phyloP scores from a whole-genome alignment of 2,113 vertebrate species.

The Melanerpes aurifrons region DNA sequence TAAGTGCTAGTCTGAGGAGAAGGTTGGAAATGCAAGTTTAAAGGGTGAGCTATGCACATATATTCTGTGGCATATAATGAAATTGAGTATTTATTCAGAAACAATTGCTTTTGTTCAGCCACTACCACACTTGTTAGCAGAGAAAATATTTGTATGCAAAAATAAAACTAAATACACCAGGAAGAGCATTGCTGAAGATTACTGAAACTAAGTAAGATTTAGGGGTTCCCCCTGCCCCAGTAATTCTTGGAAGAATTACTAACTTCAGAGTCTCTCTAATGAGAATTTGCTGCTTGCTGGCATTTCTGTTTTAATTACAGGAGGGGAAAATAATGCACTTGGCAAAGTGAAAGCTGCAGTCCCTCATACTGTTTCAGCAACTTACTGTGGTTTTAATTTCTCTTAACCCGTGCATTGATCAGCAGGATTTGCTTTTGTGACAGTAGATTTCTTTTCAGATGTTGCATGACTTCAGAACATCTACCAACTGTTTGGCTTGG shows the following conservation, averaged over 20 bases:
- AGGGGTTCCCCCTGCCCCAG: background rate
- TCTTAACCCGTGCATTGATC: background rate
- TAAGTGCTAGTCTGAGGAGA: background rate
- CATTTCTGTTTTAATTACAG: slow-evolving; percentile 78
- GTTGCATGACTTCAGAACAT: background rate
- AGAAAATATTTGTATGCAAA: background rate
- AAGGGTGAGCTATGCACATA: background rate
- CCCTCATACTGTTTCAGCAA: slow-evolving; percentile 55
- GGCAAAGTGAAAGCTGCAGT: slow-evolving; percentile 75
- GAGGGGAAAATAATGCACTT: slow-evolving; percentile 68
- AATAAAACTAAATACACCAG: background rate
- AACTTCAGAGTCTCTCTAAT: slow-evolving; percentile 54
- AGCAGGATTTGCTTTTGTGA: background rate
- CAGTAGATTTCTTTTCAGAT: background rate
- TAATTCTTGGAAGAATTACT: slow-evolving; percentile 53
- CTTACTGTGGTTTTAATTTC: slow-evolving; percentile 42
- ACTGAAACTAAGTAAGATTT: slow-evolving; percentile 18
- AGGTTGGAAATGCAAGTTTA: background rate
- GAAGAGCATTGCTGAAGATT: slow-evolving; percentile 22
- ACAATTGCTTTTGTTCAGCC: background rate
- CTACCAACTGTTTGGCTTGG: background rate
- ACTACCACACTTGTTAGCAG: background rate
- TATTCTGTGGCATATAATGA: background rate
- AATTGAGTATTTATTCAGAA: background rate
- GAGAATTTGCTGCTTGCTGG: slow-evolving; percentile 59